A percentile compares a stretch with the other conserved stretches of the same genome.
phyloP scores from a whole-genome alignment of 92 coral and sea anemone genomes.

The Chrysogorgia sp. region DNA sequence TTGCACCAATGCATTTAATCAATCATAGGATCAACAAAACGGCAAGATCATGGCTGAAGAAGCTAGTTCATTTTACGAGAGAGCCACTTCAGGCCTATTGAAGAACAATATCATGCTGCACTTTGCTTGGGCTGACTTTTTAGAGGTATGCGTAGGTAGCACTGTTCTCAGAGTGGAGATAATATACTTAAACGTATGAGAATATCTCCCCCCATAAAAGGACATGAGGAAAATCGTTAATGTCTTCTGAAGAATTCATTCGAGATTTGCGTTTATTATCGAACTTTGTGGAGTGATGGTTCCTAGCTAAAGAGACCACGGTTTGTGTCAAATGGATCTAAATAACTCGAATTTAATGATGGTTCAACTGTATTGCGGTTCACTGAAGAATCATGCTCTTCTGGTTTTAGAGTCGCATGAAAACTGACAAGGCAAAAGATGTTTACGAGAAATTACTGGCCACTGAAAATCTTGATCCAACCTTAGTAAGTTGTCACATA shows the following conservation, averaged over 20 bases:
- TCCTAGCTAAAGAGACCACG: no score
- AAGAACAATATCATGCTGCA: constrained; percentile 78
- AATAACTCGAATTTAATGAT: no score
- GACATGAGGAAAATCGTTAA: not conserved
- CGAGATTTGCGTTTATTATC: no score
- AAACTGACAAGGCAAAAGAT: constrained; percentile 87
- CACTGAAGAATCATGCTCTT: no score
- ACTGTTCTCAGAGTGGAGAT: not conserved
- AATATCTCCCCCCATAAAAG: not conserved
- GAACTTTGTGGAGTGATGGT: no score
- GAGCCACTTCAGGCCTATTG: constrained; percentile 82
- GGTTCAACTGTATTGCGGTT: no score
- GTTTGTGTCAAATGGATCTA: no score
- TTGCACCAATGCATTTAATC: constrained; percentile 4
- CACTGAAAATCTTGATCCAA: constrained; percentile 77
- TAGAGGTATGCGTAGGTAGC: constrained; percentile 85
- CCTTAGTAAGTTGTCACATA: constrained; percentile 74
- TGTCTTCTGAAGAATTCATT: no score
- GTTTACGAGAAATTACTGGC: constrained; percentile 88
- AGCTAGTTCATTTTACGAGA: constrained; percentile 79
- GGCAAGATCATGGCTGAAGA: constrained; percentile 90
- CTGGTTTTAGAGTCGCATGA: constrained; percentile 82
- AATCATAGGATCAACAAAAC: constrained; percentile 80
- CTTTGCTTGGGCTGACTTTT: constrained; percentile 97
- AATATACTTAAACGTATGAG: not conserved